Conservation (phyloP, 2,113 vertebrate species). For the Pan paniscus region DNA sequence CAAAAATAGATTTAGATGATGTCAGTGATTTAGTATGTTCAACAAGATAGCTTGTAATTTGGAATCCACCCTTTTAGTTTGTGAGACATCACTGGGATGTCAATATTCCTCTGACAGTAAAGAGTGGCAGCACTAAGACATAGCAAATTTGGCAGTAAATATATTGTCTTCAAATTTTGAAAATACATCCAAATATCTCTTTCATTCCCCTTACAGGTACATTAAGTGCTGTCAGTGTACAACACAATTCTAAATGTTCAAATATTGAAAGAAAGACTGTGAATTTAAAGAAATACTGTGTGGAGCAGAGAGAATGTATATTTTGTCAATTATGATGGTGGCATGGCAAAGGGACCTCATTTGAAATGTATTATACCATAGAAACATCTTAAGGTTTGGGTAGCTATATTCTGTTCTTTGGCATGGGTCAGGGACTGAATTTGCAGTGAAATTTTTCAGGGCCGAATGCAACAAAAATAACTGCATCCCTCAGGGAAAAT, state of each 20-base stretch:
- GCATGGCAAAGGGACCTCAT: background rate
- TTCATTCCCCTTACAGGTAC: background rate
- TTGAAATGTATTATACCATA: background rate
- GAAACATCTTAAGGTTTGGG: background rate
- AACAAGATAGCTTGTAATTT: background rate
- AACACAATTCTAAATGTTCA: background rate
- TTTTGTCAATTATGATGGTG: background rate
- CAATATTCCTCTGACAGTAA: background rate
- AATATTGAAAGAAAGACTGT: background rate
- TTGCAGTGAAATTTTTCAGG: constrained; percentile 49
- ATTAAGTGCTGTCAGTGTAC: background rate
- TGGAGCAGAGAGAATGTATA: background rate
- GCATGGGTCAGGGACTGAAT: constrained; percentile 25
- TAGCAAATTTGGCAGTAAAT: background rate
- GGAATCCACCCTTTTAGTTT: background rate
- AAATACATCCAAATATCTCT: background rate
- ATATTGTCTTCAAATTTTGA: background rate
- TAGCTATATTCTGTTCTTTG: constrained; percentile 48
- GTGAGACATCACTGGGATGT: background rate
- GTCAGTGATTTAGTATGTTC: background rate
- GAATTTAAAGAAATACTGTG: background rate
- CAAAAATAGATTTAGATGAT: background rate
- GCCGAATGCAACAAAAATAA: constrained; percentile 52
- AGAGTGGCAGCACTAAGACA: background rate
- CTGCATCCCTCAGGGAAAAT: constrained; percentile 29